Base-by-base conservation (phyloP, 1,140 invertebrate species). In the Pseudomyrmex sp. region DNA sequence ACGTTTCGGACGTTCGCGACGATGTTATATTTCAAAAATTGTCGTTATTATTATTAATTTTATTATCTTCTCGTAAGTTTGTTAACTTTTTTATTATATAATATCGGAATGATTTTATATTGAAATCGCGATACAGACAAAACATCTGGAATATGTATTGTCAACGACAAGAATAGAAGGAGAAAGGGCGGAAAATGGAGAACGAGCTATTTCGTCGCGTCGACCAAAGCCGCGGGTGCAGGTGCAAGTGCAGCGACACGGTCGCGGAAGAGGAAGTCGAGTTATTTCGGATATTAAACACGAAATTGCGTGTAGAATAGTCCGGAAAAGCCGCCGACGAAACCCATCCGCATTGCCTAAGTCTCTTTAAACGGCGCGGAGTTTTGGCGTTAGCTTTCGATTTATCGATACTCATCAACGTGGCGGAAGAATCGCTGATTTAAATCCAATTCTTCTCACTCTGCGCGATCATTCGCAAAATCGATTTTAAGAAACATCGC, bases 221-320 rank as follows among this genome's bases (percentile, higher is more conserved):
- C 72, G 63, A 44, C 62, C 74, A 68, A 73, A 54, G 63, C 20
- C n/a, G 83, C 54, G 58, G 52, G 5, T 56, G 54, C 66, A 44
- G 63, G 63, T 54, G 75, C 74, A 48, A 79, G 79, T 70, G 75
- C 85, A 84, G 44, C 46, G 23, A 80, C 52, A 50, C 70, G 77
- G 70, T 56, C 70, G 82, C 58, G 88, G 83, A 88, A 85, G 87
- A 90, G 91, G 86, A 93, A 92, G 91, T 92, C 91, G 91, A 91
- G 92, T 93, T 93, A 93, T 93, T 92, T 92, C 91, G 92, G 91
- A 92, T 92, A 93, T 92, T 93, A 90, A 92, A 91, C 91, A 92
- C 87, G 91, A 92, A 92, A 93, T 93, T 92, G 91, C 88, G 91
- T 90, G 89, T 92, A 91, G 90, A 88, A 91, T 91, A 89, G 89